Conservation (phyloP, 2,797 vertebrate genomes). For the Mycteria americana region DNA sequence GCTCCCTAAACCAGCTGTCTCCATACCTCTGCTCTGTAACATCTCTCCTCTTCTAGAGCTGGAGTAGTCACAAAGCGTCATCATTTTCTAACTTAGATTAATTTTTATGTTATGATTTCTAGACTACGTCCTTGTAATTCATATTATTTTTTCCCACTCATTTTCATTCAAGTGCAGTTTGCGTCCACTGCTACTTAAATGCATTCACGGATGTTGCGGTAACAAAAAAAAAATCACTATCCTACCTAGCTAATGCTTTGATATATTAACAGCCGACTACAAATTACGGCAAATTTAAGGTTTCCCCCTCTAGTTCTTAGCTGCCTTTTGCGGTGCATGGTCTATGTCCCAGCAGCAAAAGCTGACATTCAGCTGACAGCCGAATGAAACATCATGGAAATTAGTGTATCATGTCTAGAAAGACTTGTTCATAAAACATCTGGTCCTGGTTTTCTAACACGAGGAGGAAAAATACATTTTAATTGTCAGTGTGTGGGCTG, state of each 20-base stretch:
- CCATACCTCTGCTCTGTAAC: not conserved
- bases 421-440: not conserved
- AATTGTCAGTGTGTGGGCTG: not conserved
- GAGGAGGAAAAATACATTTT: not conserved
- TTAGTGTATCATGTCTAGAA: not conserved
- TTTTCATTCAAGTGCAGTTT: not conserved
- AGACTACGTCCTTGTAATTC: not conserved
- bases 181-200: fast-evolving
- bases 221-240: not conserved
- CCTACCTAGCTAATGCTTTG: not conserved
- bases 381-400: not conserved
- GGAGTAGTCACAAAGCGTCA: not conserved
- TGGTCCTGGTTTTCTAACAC: not conserved
- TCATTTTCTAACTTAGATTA: too few relatives aligned
- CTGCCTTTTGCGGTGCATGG: not conserved
- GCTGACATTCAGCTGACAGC: not conserved
- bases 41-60: not conserved
- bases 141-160: fast-evolving
- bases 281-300: not conserved
- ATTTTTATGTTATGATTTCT: not conserved
- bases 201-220: fast-evolving
- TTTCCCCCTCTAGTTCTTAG: not conserved
- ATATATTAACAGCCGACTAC: not conserved
- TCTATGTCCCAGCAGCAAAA: not conserved
- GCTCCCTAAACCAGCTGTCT: not conserved